phyloP scores from a whole-genome alignment of 1,140 invertebrate species.

The Colletes latitarsis region DNA sequence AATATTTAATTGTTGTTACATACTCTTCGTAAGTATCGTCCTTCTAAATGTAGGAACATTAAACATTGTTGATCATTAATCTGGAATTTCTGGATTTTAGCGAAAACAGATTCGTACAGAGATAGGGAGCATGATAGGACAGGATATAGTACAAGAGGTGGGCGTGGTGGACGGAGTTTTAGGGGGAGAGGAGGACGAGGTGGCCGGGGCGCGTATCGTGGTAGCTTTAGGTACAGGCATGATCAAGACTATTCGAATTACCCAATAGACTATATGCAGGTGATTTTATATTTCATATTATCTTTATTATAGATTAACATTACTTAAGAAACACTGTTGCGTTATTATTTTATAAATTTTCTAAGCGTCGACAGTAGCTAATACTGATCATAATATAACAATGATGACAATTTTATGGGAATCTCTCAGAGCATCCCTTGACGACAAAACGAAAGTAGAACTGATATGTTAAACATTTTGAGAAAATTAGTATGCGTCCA shows the following conservation, averaged over 20 bases:
- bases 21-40: not conserved
- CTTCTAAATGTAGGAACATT: not conserved
- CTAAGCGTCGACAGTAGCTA: too few relatives aligned
- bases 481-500: not conserved
- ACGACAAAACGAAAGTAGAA: slow-evolving; percentile 55
- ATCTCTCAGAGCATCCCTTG: slow-evolving; percentile 50
- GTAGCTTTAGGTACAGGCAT: slow-evolving; percentile 73
- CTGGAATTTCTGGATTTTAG: slow-evolving; percentile 23
- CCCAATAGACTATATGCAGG: slow-evolving; percentile 80
- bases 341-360: too few relatives aligned
- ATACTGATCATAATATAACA: slow-evolving; percentile 8
- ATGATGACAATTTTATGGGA: slow-evolving; percentile 33
- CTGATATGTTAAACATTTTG: slow-evolving; percentile 51
- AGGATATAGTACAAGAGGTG: slow-evolving; percentile 68
- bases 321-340: too few relatives aligned
- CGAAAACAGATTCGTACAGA: slow-evolving; percentile 68
- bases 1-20: not conserved
- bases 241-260: slow-evolving; percentile 81
- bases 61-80: not conserved
- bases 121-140: slow-evolving; percentile 76
- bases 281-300: slow-evolving; percentile 54
- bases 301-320: too few relatives aligned
- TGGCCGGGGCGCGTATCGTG: slow-evolving; percentile 60
- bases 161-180: slow-evolving; percentile 70
- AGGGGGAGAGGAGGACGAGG: slow-evolving; percentile 73